Evolutionary conservation across 2,113 vertebrate species (phyloP).

Genomic region (Limanda limanda): DNA sequence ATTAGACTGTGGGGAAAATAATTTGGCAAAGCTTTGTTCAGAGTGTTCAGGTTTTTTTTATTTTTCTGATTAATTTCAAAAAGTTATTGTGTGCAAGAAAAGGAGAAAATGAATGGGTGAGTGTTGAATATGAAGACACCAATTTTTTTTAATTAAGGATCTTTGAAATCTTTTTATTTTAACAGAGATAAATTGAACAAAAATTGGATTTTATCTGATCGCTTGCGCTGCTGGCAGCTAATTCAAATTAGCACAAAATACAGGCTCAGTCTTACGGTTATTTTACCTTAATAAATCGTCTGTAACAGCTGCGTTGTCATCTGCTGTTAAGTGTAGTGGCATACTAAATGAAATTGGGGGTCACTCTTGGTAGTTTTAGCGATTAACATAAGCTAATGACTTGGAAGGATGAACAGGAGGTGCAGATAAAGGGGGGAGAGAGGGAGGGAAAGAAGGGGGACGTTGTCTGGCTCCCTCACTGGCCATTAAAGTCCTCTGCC

Average conservation of each 20-base stretch:
- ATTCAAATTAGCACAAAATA: slow-evolving; percentile 34
- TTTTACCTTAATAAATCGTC: slow-evolving; percentile 50
- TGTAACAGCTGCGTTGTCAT: slow-evolving; percentile 62
- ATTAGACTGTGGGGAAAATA: not conserved
- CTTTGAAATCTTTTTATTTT: not conserved
- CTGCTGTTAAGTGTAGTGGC: slow-evolving; percentile 60
- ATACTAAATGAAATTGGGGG: slow-evolving; percentile 66
- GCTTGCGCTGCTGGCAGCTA: not conserved
- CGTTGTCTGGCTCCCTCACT: slow-evolving; percentile 52
- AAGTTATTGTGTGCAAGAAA: not conserved
- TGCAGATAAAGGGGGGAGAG: slow-evolving; percentile 63
- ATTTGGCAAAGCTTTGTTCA: not conserved
- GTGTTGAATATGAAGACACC: not conserved
- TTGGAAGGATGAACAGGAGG: slow-evolving; percentile 75
- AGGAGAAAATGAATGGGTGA: not conserved
- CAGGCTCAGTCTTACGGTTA: slow-evolving; percentile 28
- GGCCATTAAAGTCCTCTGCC: slow-evolving; percentile 64
- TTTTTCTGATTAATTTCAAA: not conserved
- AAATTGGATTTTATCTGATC: not conserved
- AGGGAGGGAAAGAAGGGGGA: slow-evolving; percentile 45
- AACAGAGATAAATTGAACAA: not conserved
- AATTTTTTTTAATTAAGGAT: not conserved
- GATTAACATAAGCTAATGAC: slow-evolving; percentile 80
- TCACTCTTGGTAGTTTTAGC: slow-evolving; percentile 69
- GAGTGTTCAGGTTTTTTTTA: not conserved